Evolutionary conservation across 2,888 invertebrate species (phyloP).

Genomic region (Chrysodeixis includens): DNA sequence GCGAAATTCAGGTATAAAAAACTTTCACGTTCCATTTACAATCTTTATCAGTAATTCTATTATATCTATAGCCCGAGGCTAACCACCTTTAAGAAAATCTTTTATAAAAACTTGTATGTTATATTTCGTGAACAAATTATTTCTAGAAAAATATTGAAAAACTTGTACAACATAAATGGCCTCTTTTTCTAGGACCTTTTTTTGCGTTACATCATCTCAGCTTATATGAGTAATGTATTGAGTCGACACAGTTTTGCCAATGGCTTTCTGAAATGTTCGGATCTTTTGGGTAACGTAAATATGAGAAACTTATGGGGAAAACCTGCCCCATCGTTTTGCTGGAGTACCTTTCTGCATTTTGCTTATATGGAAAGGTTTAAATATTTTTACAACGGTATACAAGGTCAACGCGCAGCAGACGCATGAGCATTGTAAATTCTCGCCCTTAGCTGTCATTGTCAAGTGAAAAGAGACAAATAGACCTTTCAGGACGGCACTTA

Average conservation of each 20-base stretch:
- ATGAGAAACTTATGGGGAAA: not conserved
- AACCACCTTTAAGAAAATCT: constrained; percentile 6
- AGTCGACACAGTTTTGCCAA: not conserved
- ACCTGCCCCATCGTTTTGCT: not conserved
- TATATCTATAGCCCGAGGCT: constrained; percentile 3
- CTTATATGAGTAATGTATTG: not conserved
- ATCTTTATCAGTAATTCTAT: constrained; percentile 19
- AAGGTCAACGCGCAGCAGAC: too few relatives aligned
- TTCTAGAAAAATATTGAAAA: not conserved
- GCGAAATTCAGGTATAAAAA: constrained; percentile 6
- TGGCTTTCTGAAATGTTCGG: not conserved
- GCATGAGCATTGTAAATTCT: too few relatives aligned
- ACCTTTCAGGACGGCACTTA: too few relatives aligned
- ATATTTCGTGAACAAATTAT: constrained; percentile 11
- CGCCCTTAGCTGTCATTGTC: too few relatives aligned
- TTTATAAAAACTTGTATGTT: not conserved
- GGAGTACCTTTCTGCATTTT: not conserved
- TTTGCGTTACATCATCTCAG: not conserved
- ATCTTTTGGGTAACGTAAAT: not conserved
- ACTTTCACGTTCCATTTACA: constrained; percentile 3
- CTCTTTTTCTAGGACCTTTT: not conserved
- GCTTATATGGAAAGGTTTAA: not conserved
- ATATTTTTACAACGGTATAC: too few relatives aligned
- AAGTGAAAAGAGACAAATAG: too few relatives aligned
- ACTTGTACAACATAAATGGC: not conserved